Evolutionary conservation across 2,797 vertebrate genomes (phyloP).

Genomic region (Phataginus tricuspis): DNA sequence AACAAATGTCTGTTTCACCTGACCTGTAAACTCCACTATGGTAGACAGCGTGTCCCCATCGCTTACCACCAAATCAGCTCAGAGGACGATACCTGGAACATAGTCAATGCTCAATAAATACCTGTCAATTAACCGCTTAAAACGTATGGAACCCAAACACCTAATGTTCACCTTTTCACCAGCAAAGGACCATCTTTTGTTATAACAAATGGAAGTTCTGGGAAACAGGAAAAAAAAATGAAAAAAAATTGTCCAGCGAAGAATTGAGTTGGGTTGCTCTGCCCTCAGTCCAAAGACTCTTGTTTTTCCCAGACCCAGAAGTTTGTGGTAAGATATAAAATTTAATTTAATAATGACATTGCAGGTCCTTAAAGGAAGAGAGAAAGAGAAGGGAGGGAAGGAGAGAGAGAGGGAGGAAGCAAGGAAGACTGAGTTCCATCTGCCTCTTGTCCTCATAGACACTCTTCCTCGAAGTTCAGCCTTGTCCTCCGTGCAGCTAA

Average conservation of each 20-base stretch:
- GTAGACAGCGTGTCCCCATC: neutral
- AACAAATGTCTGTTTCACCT: neutral
- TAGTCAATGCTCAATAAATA: neutral
- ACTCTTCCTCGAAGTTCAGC: neutral
- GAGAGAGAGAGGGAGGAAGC: rapidly evolving
- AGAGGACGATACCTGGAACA: neutral
- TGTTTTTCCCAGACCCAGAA: neutral
- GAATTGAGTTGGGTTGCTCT: neutral
- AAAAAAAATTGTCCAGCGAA: neutral
- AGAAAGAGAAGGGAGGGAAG: neutral
- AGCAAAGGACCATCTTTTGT: neutral
- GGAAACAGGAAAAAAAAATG: neutral
- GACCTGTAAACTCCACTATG: neutral
- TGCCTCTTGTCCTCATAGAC: neutral
- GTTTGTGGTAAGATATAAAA: neutral
- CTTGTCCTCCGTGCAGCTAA: neutral
- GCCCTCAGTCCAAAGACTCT: neutral
- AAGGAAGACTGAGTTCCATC: neutral
- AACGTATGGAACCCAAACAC: neutral
- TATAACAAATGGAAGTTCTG: neutral
- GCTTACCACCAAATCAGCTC: neutral
- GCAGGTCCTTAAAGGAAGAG: neutral
- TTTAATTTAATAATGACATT: neutral
- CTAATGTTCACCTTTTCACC: neutral
- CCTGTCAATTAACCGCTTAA: neutral